phyloP scores from a whole-genome alignment of 1,140 invertebrate species.

The Zaprionus ghesquierei region DNA sequence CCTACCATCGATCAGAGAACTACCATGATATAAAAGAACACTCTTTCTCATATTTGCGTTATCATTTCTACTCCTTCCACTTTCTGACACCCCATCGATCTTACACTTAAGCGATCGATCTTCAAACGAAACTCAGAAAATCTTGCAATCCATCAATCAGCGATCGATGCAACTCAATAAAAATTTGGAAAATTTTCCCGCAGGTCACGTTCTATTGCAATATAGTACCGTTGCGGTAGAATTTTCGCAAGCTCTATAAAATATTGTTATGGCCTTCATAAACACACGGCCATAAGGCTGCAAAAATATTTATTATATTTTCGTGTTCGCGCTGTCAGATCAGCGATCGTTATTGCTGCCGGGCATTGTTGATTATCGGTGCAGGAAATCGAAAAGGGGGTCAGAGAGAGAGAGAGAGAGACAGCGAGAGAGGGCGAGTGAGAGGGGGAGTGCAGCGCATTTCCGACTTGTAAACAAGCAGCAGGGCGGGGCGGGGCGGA shows the following conservation, averaged over 20 bases:
- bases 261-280: constrained; percentile 31
- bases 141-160: background rate
- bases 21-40: too few relatives aligned
- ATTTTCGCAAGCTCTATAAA: constrained; percentile 24
- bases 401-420: background rate
- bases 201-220: constrained; percentile 1
- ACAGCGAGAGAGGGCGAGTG: background rate
- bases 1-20: background rate
- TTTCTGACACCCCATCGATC: background rate
- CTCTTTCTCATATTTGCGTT: too few relatives aligned
- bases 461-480: constrained; percentile 48
- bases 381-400: constrained; percentile 45
- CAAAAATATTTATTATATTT: constrained; percentile 45
- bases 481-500: constrained; percentile 3
- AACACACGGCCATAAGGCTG: constrained; percentile 32
- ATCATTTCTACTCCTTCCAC: too few relatives aligned
- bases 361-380: constrained; percentile 12
- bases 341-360: constrained; percentile 25
- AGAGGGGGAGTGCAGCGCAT: constrained; percentile 1
- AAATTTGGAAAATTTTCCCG: background rate
- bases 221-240: too few relatives aligned
- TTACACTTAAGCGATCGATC: background rate
- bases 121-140: background rate
- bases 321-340: constrained; percentile 35
- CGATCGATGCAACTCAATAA: background rate